Evolutionary conservation across 2,797 vertebrate genomes (phyloP).

Genomic region (Taenioides sp.): DNA sequence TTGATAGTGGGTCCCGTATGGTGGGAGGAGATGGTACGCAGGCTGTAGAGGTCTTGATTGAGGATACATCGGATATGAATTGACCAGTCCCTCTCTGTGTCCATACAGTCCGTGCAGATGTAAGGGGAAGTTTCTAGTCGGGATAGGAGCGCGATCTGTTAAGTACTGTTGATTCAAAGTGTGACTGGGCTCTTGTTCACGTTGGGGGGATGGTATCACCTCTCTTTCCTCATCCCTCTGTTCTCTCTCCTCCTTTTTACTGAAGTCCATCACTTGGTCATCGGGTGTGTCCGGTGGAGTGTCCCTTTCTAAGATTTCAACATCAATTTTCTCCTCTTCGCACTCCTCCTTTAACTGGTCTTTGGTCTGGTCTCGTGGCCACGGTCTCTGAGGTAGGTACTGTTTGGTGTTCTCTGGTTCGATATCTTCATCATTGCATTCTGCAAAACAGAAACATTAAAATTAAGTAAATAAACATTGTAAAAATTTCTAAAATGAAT

Average conservation of each 20-base stretch:
- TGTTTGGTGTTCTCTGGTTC: slow-evolving; percentile 54
- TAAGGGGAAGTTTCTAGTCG: slow-evolving; percentile 57
- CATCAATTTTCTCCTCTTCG: slow-evolving; percentile 71
- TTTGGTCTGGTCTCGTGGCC: slow-evolving; percentile 42
- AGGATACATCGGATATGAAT: slow-evolving; percentile 68
- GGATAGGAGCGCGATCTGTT: slow-evolving; percentile 26
- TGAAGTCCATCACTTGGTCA: slow-evolving; percentile 74
- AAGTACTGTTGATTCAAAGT: slow-evolving; percentile 31
- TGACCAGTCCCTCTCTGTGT: slow-evolving; percentile 66
- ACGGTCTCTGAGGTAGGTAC: slow-evolving; percentile 58
- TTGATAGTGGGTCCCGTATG: slow-evolving; percentile 64
- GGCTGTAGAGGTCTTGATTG: slow-evolving; percentile 67
- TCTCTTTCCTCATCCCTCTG: slow-evolving; percentile 16
- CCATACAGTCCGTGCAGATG: slow-evolving; percentile 69
- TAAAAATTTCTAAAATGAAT: background rate
- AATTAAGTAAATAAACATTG: background rate
- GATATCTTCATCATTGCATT: slow-evolving; percentile 46
- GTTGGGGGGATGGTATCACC: slow-evolving; percentile 22
- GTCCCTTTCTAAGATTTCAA: slow-evolving; percentile 74
- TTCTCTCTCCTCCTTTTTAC: slow-evolving; percentile 58
- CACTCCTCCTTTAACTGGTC: slow-evolving; percentile 50
- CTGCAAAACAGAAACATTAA: slow-evolving; percentile 45
- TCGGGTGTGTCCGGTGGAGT: slow-evolving; percentile 76
- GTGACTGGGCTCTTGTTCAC: slow-evolving; percentile 27
- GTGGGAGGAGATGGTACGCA: slow-evolving; percentile 66